Conservation (phyloP, 1,140 invertebrate genomes). For the Hylaeus volcanicus region DNA sequence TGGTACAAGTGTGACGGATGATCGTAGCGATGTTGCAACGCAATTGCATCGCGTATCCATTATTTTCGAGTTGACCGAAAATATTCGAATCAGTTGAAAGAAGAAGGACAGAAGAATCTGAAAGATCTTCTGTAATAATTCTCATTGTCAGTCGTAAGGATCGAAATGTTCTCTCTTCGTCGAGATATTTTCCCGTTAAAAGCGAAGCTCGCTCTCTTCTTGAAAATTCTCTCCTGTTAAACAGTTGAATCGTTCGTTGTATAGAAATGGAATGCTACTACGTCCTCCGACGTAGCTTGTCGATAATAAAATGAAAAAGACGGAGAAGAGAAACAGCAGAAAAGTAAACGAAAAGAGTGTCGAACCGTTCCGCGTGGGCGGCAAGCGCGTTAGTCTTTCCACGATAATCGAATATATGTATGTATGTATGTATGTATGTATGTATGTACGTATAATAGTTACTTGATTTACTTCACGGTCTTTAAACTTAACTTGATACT, state of each 20-base stretch:
- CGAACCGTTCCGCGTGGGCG: conserved; percentile 51
- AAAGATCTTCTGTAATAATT: not conserved
- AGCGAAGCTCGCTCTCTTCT: conserved; percentile 1
- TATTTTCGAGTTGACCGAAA: not conserved
- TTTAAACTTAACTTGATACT: conserved; percentile 52
- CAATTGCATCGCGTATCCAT: not conserved
- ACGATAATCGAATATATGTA: conserved; percentile 40
- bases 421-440: too few species aligned
- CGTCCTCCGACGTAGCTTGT: not conserved
- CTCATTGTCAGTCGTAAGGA: not conserved
- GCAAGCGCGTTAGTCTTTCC: conserved; percentile 34
- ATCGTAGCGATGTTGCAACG: not conserved
- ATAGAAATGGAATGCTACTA: not conserved
- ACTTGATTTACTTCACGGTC: conserved; percentile 35
- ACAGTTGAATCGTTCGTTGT: conserved; percentile 28
- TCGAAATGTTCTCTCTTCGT: not conserved
- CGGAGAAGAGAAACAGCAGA: not conserved
- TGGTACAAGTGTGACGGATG: not conserved
- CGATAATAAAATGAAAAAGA: conserved; percentile 49
- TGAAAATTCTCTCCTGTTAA: conserved; percentile 24
- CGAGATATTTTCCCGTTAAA: conserved; percentile 5
- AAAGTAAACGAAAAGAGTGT: conserved; percentile 29
- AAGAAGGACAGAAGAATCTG: not conserved
- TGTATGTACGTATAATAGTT: not conserved
- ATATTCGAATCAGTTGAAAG: not conserved